Conservation (phyloP, 2,888 invertebrate species). For the Cryptocheilus praepositus region DNA sequence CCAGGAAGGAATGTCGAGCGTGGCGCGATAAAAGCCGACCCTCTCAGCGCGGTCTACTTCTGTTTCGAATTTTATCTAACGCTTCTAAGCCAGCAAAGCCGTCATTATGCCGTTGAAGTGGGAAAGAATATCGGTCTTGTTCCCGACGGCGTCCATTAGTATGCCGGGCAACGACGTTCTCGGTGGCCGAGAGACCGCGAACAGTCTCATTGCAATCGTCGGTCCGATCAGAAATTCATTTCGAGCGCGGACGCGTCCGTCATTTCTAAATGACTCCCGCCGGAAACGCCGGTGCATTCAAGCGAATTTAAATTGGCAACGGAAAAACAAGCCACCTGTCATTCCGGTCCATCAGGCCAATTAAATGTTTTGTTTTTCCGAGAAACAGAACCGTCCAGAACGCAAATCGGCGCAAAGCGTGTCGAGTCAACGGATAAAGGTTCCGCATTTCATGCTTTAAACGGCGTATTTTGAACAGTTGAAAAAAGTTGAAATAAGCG, state of each 20-base stretch:
- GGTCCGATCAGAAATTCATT: constrained; percentile 47
- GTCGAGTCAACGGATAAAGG: no score
- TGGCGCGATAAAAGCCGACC: constrained; percentile 10
- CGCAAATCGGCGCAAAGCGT: no score
- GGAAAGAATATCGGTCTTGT: constrained; percentile 55
- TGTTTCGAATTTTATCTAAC: constrained; percentile 41
- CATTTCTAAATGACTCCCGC: no score
- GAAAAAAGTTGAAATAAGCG: no score
- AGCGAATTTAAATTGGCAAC: no score
- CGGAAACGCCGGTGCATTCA: no score
- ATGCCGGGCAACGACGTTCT: constrained; percentile 44
- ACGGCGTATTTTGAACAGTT: no score
- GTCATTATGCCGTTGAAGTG: constrained; percentile 32
- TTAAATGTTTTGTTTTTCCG: no score
- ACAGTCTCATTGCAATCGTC: constrained; percentile 26
- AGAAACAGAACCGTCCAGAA: no score
- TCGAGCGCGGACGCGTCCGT: constrained; percentile 24
- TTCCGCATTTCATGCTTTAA: no score
- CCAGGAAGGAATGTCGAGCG: constrained; percentile 1
- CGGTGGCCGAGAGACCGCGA: constrained; percentile 36
- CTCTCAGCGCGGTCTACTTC: constrained; percentile 35
- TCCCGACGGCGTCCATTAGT: constrained; percentile 46
- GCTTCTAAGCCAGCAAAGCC: constrained; percentile 16
- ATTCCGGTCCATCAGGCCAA: no score
- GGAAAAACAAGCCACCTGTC: no score